A percentile compares a stretch with the other conserved stretches of the same genome.
Conservation (phyloP, 2,888 invertebrate species). For the Dione juno region DNA sequence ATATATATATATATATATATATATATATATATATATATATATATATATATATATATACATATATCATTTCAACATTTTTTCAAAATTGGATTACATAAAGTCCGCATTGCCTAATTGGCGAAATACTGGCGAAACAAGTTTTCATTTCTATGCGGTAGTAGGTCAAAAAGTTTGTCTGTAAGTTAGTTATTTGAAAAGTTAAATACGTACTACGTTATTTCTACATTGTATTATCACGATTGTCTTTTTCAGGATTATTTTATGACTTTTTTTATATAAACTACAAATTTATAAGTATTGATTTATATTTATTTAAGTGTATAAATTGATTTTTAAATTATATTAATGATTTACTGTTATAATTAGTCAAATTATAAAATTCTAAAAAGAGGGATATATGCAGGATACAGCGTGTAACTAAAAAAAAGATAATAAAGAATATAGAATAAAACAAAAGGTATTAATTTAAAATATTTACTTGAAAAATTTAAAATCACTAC, state of each 20-base stretch:
- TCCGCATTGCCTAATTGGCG: constrained; percentile 18
- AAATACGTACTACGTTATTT: not conserved
- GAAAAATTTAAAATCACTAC: constrained; percentile 75
- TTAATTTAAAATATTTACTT: constrained; percentile 63
- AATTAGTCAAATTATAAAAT: too few species aligned
- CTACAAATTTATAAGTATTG: too few species aligned
- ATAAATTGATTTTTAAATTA: not conserved
- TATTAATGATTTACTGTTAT: too few species aligned
- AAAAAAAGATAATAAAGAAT: too few species aligned
- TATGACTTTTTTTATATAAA: not conserved
- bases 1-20: too few species aligned
- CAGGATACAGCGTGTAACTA: too few species aligned
- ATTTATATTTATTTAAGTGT: not conserved
- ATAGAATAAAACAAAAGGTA: constrained; percentile 47
- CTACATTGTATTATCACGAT: not conserved
- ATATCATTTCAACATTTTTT: not conserved
- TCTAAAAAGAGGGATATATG: too few species aligned
- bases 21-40: too few species aligned
- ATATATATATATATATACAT: too few species aligned
- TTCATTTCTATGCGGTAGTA: constrained; percentile 18
- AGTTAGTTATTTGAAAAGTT: constrained; percentile 18
- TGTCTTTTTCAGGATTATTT: not conserved
- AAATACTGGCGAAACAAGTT: constrained; percentile 13
- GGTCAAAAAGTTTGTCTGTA: constrained; percentile 11
- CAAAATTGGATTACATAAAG: constrained; percentile 13